Percentiles rank a stretch among this genome's conserved stretches.
These are phyloP conservation scores for Chrysemys picta DNA, from an alignment of 2,113 vertebrate species.

Conservation along the genomic window DNA sequence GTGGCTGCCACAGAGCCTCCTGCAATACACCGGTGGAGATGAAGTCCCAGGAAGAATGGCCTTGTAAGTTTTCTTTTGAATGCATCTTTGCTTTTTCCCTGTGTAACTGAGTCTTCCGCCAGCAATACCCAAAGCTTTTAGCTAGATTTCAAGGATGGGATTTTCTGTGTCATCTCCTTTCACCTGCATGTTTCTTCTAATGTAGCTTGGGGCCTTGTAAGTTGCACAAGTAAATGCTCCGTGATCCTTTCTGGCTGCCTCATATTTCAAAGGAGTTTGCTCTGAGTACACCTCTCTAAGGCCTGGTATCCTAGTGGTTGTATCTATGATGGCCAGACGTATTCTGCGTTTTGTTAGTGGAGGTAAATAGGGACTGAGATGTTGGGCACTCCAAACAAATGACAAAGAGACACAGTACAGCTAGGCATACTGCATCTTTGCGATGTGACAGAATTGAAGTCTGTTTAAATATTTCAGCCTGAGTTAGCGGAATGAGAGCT, in stretches of 20 bases:
- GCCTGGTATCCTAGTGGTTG: background rate
- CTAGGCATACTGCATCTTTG: background rate
- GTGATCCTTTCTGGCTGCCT: background rate
- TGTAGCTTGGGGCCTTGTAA: background rate
- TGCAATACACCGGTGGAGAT: background rate
- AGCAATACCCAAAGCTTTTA: background rate
- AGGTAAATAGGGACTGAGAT: background rate
- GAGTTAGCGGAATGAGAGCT: background rate
- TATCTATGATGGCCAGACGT: too few species aligned
- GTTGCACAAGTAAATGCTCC: background rate
- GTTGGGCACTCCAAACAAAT: background rate
- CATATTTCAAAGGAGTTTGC: background rate
- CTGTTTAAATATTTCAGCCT: background rate
- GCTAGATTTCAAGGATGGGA: background rate
- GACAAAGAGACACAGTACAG: background rate
- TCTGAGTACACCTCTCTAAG: background rate
- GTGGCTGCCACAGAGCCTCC: background rate
- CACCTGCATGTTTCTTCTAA: background rate
- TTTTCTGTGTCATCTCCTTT: background rate
- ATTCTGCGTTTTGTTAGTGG: background rate
- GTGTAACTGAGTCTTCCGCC: background rate
- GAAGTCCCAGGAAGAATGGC: background rate
- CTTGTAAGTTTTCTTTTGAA: background rate
- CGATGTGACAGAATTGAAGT: too few species aligned
- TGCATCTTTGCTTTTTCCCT: background rate